Evolutionary conservation across 2,113 vertebrate species (phyloP), one percentile per base, ranked within the genome.

Genomic region (Thomomys bottae): DNA sequence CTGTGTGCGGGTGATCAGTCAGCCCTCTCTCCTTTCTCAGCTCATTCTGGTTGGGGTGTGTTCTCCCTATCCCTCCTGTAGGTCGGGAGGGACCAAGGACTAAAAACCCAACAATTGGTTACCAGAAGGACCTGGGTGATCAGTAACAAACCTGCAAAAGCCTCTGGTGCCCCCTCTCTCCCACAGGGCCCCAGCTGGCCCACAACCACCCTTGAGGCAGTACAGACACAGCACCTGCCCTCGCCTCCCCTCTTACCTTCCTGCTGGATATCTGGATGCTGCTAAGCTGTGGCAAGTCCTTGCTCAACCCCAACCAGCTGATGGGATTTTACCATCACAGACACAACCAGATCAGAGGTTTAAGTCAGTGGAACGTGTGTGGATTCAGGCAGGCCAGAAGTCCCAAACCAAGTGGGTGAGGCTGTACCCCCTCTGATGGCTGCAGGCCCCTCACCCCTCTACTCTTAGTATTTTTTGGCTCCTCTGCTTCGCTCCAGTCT

Each of bases 281-380:
- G 14, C 77, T 34, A 18, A 64, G 34, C n/a, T 61, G 68, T 15
- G 38, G 34, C 67, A 63, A 14, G 34, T 23, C 57, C 26, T 18
- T 5, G 23, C 7, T 63, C 38, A 49, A 5, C 8, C 8, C 28
- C 1, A 14, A 3, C 71, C 12, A 17, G 12, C 2, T 18, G 59
- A 14, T 26, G 6, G 20, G 0, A 12, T 21, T 49, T 75, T 66
- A 3, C 63, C 30, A 4, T 3, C n/a, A 18, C 14, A n/a, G 68
- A 21, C 0, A 6, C 40, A 11, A 26, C 12, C 15, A 42, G 0
- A 12, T 0, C 0, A 72, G 26, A 4, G 23, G 4, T 34, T 72
- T 45, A 36, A 36, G 42, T 23, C 80, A 54, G 49, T 54, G 49
- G 49, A 54, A 12, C 14, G 15, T 54, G 49, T 17, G 49, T 54